These are phyloP conservation scores for Manis pentadactyla DNA, from an alignment of 2,797 vertebrate species.

Conservation along the genomic window DNA sequence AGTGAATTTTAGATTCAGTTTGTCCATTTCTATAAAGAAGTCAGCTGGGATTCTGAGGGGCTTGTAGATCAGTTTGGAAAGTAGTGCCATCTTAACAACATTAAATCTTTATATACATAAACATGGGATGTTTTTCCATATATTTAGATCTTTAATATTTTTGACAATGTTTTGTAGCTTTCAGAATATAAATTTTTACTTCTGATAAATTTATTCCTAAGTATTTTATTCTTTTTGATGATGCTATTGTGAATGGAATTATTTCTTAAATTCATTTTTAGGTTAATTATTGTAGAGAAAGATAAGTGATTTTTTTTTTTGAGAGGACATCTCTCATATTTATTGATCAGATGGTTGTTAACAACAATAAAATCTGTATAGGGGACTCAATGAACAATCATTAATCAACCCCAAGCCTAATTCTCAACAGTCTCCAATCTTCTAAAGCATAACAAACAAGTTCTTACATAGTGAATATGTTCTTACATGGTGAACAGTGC, in stretches of 20 bases:
- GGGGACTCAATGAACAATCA: no score
- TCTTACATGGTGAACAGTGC: no score
- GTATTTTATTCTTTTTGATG: neutral
- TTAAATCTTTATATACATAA: neutral
- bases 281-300: neutral
- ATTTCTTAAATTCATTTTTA: slow-evolving; percentile 21
- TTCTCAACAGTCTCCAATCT: no score
- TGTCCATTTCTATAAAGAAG: neutral
- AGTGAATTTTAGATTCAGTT: slow-evolving; percentile 10
- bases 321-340: no score
- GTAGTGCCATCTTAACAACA: neutral
- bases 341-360: no score
- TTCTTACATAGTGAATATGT: no score
- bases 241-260: neutral
- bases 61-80: neutral
- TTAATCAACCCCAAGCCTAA: no score
- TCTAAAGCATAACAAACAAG: no score
- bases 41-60: neutral
- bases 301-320: neutral
- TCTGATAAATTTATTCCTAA: neutral
- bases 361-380: no score
- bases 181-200: neutral
- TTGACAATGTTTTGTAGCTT: neutral
- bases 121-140: neutral
- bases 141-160: neutral